Evolutionary conservation across 2,113 vertebrate species (phyloP).

Genomic region (Corapipo altera): DNA sequence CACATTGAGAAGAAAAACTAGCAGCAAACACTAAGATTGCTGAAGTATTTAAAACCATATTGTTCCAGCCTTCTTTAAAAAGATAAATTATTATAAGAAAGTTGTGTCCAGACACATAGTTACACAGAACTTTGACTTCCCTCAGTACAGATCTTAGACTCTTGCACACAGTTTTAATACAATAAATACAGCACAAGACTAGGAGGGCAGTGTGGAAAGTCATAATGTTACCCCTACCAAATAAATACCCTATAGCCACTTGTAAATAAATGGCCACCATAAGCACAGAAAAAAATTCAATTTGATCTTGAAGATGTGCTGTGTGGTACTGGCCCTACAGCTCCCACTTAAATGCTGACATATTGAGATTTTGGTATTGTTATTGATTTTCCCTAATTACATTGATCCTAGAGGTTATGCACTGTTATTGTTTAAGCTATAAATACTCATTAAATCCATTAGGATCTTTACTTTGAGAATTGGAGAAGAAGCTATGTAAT

Average conservation of each 20-base stretch:
- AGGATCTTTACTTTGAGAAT: background rate
- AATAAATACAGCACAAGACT: background rate
- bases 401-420: slow-evolving; percentile 42
- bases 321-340: background rate
- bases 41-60: background rate
- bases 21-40: background rate
- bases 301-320: background rate
- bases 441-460: slow-evolving; percentile 37
- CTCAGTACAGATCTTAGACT: background rate
- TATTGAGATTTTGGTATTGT: slow-evolving; percentile 12
- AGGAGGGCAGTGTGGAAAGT: background rate
- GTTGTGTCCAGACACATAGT: background rate
- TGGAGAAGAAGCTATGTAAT: background rate
- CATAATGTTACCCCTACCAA: background rate
- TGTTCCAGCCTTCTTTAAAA: background rate
- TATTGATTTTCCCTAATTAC: slow-evolving; percentile 67
- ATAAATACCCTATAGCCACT: background rate
- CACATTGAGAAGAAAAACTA: background rate
- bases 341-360: slow-evolving; percentile 5
- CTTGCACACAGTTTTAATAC: background rate
- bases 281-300: background rate
- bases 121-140: background rate
- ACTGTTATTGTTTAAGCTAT: slow-evolving; percentile 8
- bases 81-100: background rate
- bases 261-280: background rate